A percentile compares a stretch with the other conserved stretches of the same genome.
These are phyloP conservation scores for Petrophora chlorosata DNA, from an alignment of 2,888 invertebrate species.

Conservation along the genomic window DNA sequence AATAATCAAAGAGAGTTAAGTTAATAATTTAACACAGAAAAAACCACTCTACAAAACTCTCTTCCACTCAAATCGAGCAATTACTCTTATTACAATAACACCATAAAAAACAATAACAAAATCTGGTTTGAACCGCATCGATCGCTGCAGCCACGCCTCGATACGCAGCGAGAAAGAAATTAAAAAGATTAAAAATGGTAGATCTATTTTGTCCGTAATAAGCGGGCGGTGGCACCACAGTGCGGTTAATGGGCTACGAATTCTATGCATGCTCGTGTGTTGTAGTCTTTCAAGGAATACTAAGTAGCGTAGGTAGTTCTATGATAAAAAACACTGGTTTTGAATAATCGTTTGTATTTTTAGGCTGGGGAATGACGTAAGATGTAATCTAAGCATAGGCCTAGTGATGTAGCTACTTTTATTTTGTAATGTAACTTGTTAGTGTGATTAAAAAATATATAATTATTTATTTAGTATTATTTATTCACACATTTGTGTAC, in stretches of 20 bases:
- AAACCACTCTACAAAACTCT: slow-evolving; percentile 8
- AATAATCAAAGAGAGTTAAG: neutral
- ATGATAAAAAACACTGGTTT: slow-evolving; percentile 19
- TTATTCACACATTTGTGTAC: no score
- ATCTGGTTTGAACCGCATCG: slow-evolving; percentile 33
- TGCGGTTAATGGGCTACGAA: slow-evolving; percentile 36
- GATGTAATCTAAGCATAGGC: neutral
- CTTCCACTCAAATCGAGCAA: slow-evolving; percentile 20
- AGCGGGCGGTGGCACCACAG: slow-evolving; percentile 30
- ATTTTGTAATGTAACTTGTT: neutral
- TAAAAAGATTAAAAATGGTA: slow-evolving; percentile 41
- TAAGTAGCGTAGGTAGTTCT: slow-evolving; percentile 21
- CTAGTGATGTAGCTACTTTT: neutral
- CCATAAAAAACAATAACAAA: slow-evolving; percentile 1
- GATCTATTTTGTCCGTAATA: slow-evolving; percentile 41
- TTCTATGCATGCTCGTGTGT: slow-evolving; percentile 27
- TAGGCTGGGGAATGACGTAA: slow-evolving; percentile 11
- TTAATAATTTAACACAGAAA: neutral
- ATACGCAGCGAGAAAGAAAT: slow-evolving; percentile 28
- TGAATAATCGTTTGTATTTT: slow-evolving; percentile 15
- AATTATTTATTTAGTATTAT: no score
- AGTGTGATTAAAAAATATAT: no score
- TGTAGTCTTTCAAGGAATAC: slow-evolving; percentile 21
- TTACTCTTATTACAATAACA: slow-evolving; percentile 29
- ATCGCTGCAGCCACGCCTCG: slow-evolving; percentile 40